Evolutionary conservation across 1,140 invertebrate genomes (phyloP).

Genomic region (Rhagoletis pomonella): DNA sequence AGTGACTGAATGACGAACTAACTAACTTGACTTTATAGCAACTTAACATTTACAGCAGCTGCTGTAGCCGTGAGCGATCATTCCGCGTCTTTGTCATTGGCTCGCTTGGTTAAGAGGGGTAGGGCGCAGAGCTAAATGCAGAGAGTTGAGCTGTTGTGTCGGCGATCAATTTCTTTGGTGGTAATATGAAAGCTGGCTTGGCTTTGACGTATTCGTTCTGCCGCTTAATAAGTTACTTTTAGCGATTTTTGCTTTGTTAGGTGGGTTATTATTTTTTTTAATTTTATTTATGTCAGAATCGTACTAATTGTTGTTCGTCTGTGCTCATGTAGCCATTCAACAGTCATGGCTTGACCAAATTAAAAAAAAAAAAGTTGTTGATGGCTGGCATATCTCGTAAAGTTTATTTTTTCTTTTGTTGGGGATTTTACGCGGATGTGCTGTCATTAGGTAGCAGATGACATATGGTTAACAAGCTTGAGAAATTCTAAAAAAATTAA

Average conservation of each 20-base stretch:
- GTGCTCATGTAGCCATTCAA: slow-evolving; percentile 3
- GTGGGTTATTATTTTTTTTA: neutral
- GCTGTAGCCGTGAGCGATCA: slow-evolving; percentile 40
- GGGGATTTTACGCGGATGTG: slow-evolving; percentile 5
- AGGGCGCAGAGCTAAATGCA: neutral
- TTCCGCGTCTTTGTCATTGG: slow-evolving; percentile 36
- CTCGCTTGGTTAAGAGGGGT: neutral
- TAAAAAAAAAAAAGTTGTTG: slow-evolving; percentile 29
- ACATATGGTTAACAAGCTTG: slow-evolving; percentile 49
- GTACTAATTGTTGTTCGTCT: slow-evolving; percentile 30
- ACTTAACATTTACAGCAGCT: slow-evolving; percentile 35
- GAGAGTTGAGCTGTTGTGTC: neutral
- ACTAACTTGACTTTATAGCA: slow-evolving; percentile 13
- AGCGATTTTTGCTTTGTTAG: neutral
- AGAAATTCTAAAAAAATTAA: slow-evolving; percentile 25
- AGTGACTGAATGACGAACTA: slow-evolving; percentile 49
- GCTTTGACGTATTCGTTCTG: slow-evolving; percentile 41
- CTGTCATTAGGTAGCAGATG: slow-evolving; percentile 39
- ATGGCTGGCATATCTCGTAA: slow-evolving; percentile 16
- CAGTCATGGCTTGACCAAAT: neutral
- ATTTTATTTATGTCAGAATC: neutral
- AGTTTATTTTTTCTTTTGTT: slow-evolving; percentile 10
- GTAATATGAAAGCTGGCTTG: neutral
- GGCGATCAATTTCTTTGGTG: neutral
- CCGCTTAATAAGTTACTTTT: slow-evolving; percentile 46